Conservation (phyloP, 2,888 invertebrate genomes). For the Dicyrtomina minuta region DNA sequence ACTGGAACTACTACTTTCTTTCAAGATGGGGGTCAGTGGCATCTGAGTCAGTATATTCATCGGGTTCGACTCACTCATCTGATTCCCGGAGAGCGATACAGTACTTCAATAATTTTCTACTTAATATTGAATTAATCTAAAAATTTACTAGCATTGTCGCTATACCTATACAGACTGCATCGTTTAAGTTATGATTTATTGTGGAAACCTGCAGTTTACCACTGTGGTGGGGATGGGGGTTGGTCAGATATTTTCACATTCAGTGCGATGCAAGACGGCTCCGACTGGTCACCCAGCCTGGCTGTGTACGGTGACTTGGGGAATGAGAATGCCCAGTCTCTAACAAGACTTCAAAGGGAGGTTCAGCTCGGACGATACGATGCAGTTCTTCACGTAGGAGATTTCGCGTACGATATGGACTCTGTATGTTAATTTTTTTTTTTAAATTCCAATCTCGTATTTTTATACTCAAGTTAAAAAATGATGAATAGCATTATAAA, state of each 20-base stretch:
- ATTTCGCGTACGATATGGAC: conserved; percentile 94
- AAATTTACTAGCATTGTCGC: too few species aligned
- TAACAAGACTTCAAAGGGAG: conserved; percentile 81
- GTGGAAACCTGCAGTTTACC: conserved; percentile 77
- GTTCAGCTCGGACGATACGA: conserved; percentile 77
- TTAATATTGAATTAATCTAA: too few species aligned
- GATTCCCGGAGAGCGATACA: conserved; percentile 40
- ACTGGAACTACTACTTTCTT: conserved; percentile 39
- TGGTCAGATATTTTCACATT: conserved; percentile 83
- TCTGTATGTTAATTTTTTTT: conserved; percentile 58
- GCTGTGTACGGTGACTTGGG: conserved; percentile 95
- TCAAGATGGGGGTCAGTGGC: conserved; percentile 39
- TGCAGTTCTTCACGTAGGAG: conserved; percentile 86
- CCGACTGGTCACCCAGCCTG: conserved; percentile 73
- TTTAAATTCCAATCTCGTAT: neutral
- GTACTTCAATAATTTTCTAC: too few species aligned
- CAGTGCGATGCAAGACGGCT: conserved; percentile 66
- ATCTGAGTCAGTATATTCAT: conserved; percentile 49
- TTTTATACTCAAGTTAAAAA: neutral
- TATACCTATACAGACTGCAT: too few species aligned
- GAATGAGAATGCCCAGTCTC: conserved; percentile 82
- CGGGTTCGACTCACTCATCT: conserved; percentile 42
- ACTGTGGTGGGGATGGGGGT: conserved; percentile 74
- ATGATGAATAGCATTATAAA: neutral
- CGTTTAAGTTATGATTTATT: too few species aligned